These are phyloP conservation scores for Enteromius afrohamiltoni DNA, from an alignment of 2,797 vertebrate genomes.

Conservation along the genomic window DNA sequence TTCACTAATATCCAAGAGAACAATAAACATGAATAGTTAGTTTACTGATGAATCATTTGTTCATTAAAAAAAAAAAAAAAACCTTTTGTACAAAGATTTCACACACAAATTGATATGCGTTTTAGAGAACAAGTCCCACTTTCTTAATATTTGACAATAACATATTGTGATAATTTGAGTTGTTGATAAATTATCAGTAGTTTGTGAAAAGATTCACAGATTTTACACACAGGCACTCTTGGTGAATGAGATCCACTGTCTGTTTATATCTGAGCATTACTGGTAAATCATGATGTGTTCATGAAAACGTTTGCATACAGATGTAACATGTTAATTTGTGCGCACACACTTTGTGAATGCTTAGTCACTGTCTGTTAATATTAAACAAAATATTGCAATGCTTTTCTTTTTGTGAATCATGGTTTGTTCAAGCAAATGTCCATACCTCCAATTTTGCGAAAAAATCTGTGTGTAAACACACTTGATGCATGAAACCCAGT, in stretches of 20 bases:
- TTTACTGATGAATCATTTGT: too few species aligned
- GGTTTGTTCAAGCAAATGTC: background rate
- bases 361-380: background rate
- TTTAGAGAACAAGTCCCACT: background rate
- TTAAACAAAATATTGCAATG: background rate
- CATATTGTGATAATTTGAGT: too few species aligned
- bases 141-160: too few species aligned
- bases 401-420: background rate
- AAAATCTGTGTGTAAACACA: too few species aligned
- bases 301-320: background rate
- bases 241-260: background rate
- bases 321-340: background rate
- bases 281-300: background rate
- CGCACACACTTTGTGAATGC: too few species aligned
- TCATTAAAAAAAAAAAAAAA: too few species aligned
- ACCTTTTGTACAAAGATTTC: background rate
- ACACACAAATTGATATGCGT: background rate
- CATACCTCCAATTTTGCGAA: background rate
- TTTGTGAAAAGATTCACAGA: too few species aligned
- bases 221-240: too few species aligned
- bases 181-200: too few species aligned
- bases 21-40: too few species aligned
- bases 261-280: background rate
- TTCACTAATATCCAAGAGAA: too few species aligned
- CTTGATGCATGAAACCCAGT: too few species aligned